Evolutionary conservation across 2,797 vertebrate genomes (phyloP), one percentile per base, ranked within the genome.

Genomic region (Eidolon dupreanum): DNA sequence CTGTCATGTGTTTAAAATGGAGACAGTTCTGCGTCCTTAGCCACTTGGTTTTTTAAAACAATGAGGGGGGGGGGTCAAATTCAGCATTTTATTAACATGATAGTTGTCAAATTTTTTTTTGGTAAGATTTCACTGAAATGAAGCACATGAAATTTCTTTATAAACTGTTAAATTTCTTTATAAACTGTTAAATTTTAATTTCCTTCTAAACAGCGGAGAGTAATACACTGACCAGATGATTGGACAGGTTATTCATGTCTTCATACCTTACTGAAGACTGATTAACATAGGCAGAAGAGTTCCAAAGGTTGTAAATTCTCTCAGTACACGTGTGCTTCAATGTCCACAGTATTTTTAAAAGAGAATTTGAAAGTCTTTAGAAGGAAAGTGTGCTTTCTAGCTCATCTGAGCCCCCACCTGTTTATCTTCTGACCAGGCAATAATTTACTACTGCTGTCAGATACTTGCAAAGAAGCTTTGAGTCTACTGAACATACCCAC

Each of bases 91-190:
- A 43, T 43, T 43, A 43, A 43, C 43, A 11, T 43, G 9, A 2
- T 43, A 43, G 46, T 49, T 49, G 12, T 49, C 46, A 49, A 12
- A 9, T 12, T 57, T 6, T 33, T 57, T 41, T 89, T 68, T 59
- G 16, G 11, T 10, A 70, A 92, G 20, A 0, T 28, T 49, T 93
- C 13, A 82, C 4, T 74, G 49, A 93, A 89, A 95, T 65, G 20
- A 95, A 83, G 43, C 28, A 88, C 8, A 90, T 46, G 43, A 53
- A 65, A 46, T 89, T 87, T 65, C 46, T 73, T 83, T 77, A 87
- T 63, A 61, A 53, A 78, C 22, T 43, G 0, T 61, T 57, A 93
- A 71, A 5, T 75, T 92, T 81, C 28, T 73, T 83, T 77, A 87
- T 63, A 61, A 53, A 78, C 22, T 43, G 0, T 61, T 57, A 93